These are phyloP conservation scores for Leucophenga montana DNA, from an alignment of 2,888 invertebrate genomes.

Conservation along the genomic window DNA sequence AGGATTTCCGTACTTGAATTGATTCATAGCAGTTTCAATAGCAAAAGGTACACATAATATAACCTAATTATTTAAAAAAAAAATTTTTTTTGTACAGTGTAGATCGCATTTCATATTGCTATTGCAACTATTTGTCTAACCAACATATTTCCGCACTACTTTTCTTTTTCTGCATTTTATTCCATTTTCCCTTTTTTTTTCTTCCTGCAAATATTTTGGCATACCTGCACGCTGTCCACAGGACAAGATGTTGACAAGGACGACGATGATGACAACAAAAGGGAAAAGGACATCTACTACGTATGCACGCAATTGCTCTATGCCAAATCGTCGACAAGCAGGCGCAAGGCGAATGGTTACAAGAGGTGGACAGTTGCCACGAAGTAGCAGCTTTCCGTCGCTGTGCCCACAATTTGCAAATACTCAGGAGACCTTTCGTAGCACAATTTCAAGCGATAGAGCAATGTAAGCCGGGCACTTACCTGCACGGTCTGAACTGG, in stretches of 20 bases:
- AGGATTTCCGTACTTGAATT: no score
- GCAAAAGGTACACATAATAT: no score
- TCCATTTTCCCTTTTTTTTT: not conserved
- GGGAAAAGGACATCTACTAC: slow-evolving; percentile 43
- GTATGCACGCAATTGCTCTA: slow-evolving; percentile 41
- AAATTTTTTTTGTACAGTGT: not conserved
- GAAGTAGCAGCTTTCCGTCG: not conserved
- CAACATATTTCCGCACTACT: slow-evolving; percentile 1
- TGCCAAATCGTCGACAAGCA: slow-evolving; percentile 21
- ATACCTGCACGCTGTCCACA: slow-evolving; percentile 42
- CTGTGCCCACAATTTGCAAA: slow-evolving; percentile 50
- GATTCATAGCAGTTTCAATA: no score
- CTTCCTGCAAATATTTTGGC: slow-evolving; percentile 47
- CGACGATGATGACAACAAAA: not conserved
- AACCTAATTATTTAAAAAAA: no score
- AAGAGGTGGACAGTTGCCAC: not conserved
- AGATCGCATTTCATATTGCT: slow-evolving; percentile 9
- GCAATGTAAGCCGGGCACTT: slow-evolving; percentile 27
- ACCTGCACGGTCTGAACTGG: not conserved
- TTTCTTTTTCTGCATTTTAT: not conserved
- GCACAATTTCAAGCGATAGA: slow-evolving; percentile 37
- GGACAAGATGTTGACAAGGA: slow-evolving; percentile 31
- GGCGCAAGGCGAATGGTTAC: not conserved
- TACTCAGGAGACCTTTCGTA: slow-evolving; percentile 52
- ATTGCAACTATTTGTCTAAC: slow-evolving; percentile 12